phyloP scores from a whole-genome alignment of 1,140 invertebrate genomes.

The Ptiloglossa arizonensis region DNA sequence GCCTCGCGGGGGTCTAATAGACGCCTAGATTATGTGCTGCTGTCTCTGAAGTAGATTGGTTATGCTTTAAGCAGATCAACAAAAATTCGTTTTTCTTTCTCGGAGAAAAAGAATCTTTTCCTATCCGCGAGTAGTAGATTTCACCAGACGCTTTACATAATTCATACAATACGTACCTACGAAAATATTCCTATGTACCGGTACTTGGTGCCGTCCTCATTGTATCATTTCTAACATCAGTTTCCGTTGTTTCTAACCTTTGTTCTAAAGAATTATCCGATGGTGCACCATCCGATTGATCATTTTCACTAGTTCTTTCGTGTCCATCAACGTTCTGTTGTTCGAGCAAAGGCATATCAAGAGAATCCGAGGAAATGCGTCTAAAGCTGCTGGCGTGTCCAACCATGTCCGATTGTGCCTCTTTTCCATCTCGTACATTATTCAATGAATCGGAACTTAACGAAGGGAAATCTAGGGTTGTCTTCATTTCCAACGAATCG shows the following conservation, averaged over 20 bases:
- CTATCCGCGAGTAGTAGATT: no score
- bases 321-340: conserved; percentile 64
- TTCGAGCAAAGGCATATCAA: conserved; percentile 75
- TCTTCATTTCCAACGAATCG: conserved; percentile 79
- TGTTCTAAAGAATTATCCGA: conserved; percentile 58
- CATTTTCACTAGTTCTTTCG: conserved; percentile 52
- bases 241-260: conserved; percentile 43
- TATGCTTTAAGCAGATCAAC: no score
- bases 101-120: no score
- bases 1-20: no score
- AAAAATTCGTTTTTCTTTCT: no score
- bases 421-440: conserved; percentile 74
- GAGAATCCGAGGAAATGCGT: conserved; percentile 78
- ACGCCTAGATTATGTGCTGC: no score
- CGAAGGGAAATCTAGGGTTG: conserved; percentile 78
- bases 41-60: no score
- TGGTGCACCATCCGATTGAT: conserved; percentile 32
- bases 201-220: conserved; percentile 60
- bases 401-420: conserved; percentile 60
- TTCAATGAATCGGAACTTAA: conserved; percentile 80
- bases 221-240: conserved; percentile 63
- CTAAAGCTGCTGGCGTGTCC: conserved; percentile 66
- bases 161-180: conserved; percentile 32
- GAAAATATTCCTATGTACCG: conserved; percentile 53
- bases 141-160: no score